A percentile compares a stretch with the other conserved stretches of the same genome.
Conservation (phyloP, 2,113 vertebrate species). For the Suricata suricatta region DNA sequence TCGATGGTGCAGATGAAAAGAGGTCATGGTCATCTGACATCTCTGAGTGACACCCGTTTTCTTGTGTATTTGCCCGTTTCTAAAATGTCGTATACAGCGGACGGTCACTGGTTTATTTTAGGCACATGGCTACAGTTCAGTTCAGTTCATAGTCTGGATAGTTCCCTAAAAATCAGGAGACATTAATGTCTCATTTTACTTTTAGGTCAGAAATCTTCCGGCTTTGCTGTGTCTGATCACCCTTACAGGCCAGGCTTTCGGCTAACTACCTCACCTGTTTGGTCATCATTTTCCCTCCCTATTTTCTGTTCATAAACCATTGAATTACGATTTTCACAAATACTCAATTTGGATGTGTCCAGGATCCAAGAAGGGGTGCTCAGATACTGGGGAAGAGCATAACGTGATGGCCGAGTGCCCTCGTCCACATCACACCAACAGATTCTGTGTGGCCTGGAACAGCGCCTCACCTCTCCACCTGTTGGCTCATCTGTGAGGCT, state of each 20-base stretch:
- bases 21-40: too few species aligned
- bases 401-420: rapidly evolving
- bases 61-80: not conserved
- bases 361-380: not conserved
- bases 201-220: not conserved
- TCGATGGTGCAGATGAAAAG: not conserved
- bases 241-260: too few species aligned
- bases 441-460: not conserved
- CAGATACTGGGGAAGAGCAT: rapidly evolving
- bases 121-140: not conserved
- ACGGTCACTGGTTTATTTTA: not conserved
- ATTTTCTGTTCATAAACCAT: not conserved
- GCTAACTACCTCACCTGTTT: not conserved
- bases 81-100: not conserved
- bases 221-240: rapidly evolving
- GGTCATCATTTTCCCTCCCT: not conserved
- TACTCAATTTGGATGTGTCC: not conserved
- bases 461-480: rapidly evolving
- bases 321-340: not conserved
- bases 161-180: not conserved
- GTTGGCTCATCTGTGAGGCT: not conserved
- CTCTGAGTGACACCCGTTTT: not conserved
- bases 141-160: not conserved
- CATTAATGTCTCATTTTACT: not conserved
- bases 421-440: rapidly evolving